Percentiles rank a stretch among this genome's conserved stretches.
Conservation (phyloP, 2,113 vertebrate species). For the Platichthys stellatus region DNA sequence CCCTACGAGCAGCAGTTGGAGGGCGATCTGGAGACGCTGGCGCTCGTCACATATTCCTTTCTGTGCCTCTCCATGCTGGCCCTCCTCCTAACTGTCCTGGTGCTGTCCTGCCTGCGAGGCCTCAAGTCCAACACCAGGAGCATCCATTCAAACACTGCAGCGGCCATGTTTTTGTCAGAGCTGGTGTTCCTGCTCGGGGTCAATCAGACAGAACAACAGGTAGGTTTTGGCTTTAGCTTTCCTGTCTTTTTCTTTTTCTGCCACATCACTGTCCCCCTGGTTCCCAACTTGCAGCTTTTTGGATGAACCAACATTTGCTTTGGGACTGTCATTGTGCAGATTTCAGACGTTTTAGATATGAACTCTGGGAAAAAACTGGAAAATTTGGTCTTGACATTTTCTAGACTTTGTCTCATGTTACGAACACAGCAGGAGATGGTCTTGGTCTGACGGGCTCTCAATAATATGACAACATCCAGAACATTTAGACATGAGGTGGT, state of each 20-base stretch:
- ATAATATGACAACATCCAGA: too few relatives aligned
- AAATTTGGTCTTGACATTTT: too few relatives aligned
- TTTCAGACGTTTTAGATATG: too few relatives aligned
- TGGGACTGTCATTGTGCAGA: too few relatives aligned
- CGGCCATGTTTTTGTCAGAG: slow-evolving; percentile 92
- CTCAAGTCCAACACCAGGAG: slow-evolving; percentile 96
- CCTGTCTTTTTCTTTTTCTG: background rate
- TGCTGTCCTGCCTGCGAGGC: slow-evolving; percentile 92
- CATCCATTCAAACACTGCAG: slow-evolving; percentile 93
- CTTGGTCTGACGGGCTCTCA: too few relatives aligned
- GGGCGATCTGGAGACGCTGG: slow-evolving; percentile 94
- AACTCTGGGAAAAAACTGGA: too few relatives aligned
- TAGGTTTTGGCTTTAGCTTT: slow-evolving; percentile 51
- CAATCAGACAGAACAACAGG: slow-evolving; percentile 96
- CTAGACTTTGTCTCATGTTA: too few relatives aligned
- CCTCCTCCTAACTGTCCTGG: slow-evolving; percentile 88
- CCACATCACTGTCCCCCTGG: background rate
- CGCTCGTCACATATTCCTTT: slow-evolving; percentile 91
- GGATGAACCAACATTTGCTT: background rate
- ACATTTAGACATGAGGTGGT: too few relatives aligned
- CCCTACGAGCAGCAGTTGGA: slow-evolving; percentile 87
- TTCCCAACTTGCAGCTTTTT: background rate
- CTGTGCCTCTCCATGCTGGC: slow-evolving; percentile 89
- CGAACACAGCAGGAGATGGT: too few relatives aligned
- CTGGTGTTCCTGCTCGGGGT: slow-evolving; percentile 94